Evolutionary conservation across 2,797 vertebrate species (phyloP).

Genomic region (Amblyraja radiata): DNA sequence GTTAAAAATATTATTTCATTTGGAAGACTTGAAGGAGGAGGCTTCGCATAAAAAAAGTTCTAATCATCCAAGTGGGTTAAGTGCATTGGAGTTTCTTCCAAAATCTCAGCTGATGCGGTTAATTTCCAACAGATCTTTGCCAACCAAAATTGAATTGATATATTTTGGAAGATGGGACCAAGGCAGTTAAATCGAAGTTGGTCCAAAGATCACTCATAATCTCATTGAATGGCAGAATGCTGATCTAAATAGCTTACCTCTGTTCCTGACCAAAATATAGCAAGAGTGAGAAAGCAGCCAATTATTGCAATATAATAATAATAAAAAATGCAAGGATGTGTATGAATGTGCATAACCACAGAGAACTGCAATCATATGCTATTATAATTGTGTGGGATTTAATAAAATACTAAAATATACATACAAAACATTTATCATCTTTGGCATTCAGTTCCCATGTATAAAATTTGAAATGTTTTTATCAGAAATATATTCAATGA

Average conservation of each 20-base stretch:
- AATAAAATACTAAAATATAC: constrained; percentile 18
- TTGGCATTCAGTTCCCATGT: constrained; percentile 7
- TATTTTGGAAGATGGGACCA: too few relatives aligned
- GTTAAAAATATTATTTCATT: too few relatives aligned
- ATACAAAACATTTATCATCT: background rate
- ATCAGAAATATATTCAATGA: constrained; percentile 27
- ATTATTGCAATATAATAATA: background rate
- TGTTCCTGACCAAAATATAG: background rate
- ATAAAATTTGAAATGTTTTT: background rate
- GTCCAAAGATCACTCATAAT: background rate
- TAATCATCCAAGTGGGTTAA: too few relatives aligned
- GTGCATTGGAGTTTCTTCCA: too few relatives aligned
- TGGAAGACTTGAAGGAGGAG: too few relatives aligned
- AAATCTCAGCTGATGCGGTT: too few relatives aligned
- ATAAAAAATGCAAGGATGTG: background rate
- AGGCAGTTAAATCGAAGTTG: too few relatives aligned
- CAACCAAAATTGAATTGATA: too few relatives aligned
- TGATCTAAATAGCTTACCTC: background rate
- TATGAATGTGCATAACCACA: background rate
- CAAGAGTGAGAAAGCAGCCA: background rate
- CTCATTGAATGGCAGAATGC: background rate
- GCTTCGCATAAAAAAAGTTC: too few relatives aligned
- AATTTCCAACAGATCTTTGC: too few relatives aligned
- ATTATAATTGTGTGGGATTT: constrained; percentile 3
- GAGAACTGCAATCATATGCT: constrained; percentile 14